phyloP scores from a whole-genome alignment of 2,888 invertebrate genomes.

The Ariolimax columbianus region DNA sequence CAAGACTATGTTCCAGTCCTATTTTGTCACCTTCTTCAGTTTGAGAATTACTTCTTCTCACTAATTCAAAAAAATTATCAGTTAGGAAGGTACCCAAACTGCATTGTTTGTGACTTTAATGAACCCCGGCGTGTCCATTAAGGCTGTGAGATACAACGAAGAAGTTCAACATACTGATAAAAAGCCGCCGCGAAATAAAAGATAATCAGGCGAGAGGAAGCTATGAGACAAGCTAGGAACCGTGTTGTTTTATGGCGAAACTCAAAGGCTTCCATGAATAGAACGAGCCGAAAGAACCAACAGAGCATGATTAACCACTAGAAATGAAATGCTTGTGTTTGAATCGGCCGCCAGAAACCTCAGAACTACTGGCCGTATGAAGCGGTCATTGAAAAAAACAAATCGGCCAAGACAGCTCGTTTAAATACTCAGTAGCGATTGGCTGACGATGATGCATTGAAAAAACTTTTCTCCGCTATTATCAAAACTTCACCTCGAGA shows the following conservation, averaged over 20 bases:
- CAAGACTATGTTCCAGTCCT: neutral
- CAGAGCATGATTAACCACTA: slow-evolving; percentile 3
- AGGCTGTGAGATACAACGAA: neutral
- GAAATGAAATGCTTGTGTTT: neutral
- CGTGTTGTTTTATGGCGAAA: neutral
- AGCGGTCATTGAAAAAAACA: neutral
- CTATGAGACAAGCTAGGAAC: neutral
- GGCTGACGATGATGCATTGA: neutral
- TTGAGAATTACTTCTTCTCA: neutral
- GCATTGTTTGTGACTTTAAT: neutral
- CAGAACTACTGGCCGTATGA: neutral
- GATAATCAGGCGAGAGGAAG: neutral
- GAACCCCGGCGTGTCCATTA: slow-evolving; percentile 5
- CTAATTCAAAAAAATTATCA: neutral
- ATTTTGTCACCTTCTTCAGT: neutral
- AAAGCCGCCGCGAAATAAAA: neutral
- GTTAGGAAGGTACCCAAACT: neutral
- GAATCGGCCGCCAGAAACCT: neutral
- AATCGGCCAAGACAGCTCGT: slow-evolving; percentile 1
- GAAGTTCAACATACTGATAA: neutral
- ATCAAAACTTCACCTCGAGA: neutral
- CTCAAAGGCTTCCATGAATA: neutral
- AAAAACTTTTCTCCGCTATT: neutral
- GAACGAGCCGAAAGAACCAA: neutral
- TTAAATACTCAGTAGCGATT: slow-evolving; percentile 3